A percentile compares a stretch with the other conserved stretches of the same genome.
These are phyloP conservation scores for Deroptyus accipitrinus DNA, from an alignment of 2,113 vertebrate species.

Conservation along the genomic window DNA sequence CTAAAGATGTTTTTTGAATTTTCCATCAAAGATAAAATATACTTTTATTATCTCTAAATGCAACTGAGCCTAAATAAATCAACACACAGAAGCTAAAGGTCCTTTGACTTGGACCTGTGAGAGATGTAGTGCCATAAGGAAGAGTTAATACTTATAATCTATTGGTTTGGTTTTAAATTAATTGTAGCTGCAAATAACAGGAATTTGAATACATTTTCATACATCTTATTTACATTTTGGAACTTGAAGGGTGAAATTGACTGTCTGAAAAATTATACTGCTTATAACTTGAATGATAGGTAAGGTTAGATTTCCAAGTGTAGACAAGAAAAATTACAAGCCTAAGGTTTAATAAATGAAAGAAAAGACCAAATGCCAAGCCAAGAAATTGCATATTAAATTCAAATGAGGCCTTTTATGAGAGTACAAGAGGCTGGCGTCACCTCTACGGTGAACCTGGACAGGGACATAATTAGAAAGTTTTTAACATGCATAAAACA, in stretches of 20 bases:
- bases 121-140: neutral
- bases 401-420: neutral
- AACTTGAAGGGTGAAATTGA: neutral
- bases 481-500: neutral
- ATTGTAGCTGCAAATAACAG: neutral
- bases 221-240: neutral
- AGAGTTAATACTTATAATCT: neutral
- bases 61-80: neutral
- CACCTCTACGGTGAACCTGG: neutral
- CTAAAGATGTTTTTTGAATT: neutral
- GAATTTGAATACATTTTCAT: neutral
- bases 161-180: neutral
- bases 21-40: neutral
- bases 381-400: neutral
- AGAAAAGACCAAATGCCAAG: neutral
- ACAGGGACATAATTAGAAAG: neutral
- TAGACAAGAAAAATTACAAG: neutral
- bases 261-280: neutral
- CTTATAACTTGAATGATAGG: neutral
- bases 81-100: neutral
- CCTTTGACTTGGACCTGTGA: neutral
- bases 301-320: neutral
- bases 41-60: neutral
- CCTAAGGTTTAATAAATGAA: neutral
- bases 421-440: neutral